Conservation (phyloP, 2,113 vertebrate genomes). For the Chiloscyllium plagiosum region DNA sequence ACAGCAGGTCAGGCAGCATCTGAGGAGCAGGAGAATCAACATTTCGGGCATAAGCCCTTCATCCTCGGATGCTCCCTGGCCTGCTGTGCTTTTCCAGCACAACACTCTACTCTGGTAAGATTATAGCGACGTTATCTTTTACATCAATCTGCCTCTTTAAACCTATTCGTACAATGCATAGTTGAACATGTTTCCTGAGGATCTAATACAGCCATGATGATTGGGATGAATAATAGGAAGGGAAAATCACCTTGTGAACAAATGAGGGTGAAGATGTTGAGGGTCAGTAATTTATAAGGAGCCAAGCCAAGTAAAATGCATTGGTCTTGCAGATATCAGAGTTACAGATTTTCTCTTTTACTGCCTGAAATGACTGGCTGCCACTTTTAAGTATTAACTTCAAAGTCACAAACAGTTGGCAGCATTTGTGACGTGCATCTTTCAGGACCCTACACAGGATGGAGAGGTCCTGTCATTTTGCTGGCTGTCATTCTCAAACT, state of each 20-base stretch:
- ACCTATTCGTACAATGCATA: neutral
- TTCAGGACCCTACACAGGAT: neutral
- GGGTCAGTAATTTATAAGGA: neutral
- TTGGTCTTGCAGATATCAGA: neutral
- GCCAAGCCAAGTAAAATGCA: neutral
- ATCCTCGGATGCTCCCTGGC: too few relatives aligned
- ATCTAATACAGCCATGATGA: neutral
- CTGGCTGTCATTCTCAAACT: too few relatives aligned
- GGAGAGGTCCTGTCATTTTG: too few relatives aligned
- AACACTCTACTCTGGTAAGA: too few relatives aligned
- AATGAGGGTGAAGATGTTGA: neutral
- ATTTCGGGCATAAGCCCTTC: too few relatives aligned
- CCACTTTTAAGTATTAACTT: neutral
- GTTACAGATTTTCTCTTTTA: neutral
- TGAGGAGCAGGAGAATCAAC: too few relatives aligned
- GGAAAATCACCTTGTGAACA: neutral
- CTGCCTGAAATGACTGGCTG: neutral
- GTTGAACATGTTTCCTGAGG: neutral
- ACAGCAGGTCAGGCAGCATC: too few relatives aligned
- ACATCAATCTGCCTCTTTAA: neutral
- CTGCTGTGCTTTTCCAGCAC: too few relatives aligned
- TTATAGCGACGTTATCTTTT: too few relatives aligned
- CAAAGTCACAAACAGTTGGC: neutral
- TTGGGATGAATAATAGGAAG: neutral
- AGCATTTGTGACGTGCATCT: neutral